phyloP scores from a whole-genome alignment of 2,797 vertebrate genomes.

The Botia kubotai region DNA sequence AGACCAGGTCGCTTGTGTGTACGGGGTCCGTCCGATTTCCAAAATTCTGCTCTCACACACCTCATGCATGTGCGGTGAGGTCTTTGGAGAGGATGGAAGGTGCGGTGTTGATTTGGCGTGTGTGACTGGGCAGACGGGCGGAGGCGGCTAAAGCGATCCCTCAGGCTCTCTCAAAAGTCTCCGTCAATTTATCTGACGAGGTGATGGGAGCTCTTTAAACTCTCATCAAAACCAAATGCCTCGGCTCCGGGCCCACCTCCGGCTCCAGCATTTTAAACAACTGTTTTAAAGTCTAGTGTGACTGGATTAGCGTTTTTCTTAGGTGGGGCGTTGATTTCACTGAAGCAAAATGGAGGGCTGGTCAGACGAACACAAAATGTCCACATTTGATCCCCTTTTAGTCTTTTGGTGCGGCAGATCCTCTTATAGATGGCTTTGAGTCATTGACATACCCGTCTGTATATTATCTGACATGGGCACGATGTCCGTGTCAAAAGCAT shows the following conservation, averaged over 20 bases:
- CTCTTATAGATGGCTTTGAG: slow-evolving; percentile 60
- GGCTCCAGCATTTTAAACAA: neutral
- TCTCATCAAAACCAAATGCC: slow-evolving; percentile 60
- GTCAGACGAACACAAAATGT: slow-evolving; percentile 19
- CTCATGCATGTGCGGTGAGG: slow-evolving; percentile 64
- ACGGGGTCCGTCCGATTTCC: slow-evolving; percentile 65
- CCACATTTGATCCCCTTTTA: slow-evolving; percentile 44
- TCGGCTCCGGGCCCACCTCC: slow-evolving; percentile 55
- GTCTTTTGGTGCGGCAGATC: slow-evolving; percentile 35
- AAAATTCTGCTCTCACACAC: slow-evolving; percentile 63
- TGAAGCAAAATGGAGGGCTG: slow-evolving; percentile 37
- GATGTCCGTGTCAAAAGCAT: slow-evolving; percentile 64
- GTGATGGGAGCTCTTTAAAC: slow-evolving; percentile 64
- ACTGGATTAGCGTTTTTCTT: slow-evolving; percentile 5
- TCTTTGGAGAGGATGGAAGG: slow-evolving; percentile 61
- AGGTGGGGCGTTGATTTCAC: slow-evolving; percentile 20
- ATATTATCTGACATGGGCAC: slow-evolving; percentile 50
- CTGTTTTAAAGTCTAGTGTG: neutral
- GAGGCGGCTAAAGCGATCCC: slow-evolving; percentile 45
- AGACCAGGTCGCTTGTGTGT: slow-evolving; percentile 60
- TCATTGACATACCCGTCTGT: slow-evolving; percentile 58
- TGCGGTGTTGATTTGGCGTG: slow-evolving; percentile 34
- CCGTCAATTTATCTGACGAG: slow-evolving; percentile 60
- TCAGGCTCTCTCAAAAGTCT: slow-evolving; percentile 56
- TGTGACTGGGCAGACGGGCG: slow-evolving; percentile 43